Percentiles rank a stretch among this genome's conserved stretches.
Evolutionary conservation across 2,113 vertebrate genomes (phyloP).

Genomic region (Toxostoma redivivum): DNA sequence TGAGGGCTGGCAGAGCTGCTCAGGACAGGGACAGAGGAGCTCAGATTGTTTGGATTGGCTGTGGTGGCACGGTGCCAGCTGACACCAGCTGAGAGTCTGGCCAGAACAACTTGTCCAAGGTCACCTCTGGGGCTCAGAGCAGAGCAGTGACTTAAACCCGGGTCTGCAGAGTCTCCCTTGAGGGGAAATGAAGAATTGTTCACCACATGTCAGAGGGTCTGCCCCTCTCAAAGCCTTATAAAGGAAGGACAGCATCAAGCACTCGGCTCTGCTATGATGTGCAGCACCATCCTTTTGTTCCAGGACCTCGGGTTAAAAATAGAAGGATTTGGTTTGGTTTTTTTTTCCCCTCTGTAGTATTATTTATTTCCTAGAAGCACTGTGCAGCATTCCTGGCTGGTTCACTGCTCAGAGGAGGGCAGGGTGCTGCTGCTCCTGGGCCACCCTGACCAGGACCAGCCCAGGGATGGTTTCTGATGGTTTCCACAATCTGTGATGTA

Average conservation of each 20-base stretch:
- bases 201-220: neutral
- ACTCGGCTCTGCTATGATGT: neutral
- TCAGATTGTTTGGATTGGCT: neutral
- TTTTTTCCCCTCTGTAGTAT: neutral
- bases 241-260: neutral
- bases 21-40: neutral
- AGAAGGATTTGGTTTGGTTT: neutral
- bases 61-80: neutral
- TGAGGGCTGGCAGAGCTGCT: neutral
- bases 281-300: neutral
- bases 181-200: neutral
- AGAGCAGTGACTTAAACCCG: neutral
- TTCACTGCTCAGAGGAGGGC: neutral
- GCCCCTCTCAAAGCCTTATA: neutral
- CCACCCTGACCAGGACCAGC: neutral
- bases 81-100: slow-evolving; percentile 45
- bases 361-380: neutral
- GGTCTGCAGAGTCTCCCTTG: neutral
- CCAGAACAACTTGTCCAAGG: slow-evolving; percentile 56
- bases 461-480: neutral
- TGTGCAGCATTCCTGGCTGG: neutral
- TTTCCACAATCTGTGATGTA: neutral
- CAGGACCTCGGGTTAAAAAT: neutral
- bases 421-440: neutral
- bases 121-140: neutral